Base-by-base conservation (phyloP, 2,888 invertebrate species). In the Lamellibrachia satsuma region DNA sequence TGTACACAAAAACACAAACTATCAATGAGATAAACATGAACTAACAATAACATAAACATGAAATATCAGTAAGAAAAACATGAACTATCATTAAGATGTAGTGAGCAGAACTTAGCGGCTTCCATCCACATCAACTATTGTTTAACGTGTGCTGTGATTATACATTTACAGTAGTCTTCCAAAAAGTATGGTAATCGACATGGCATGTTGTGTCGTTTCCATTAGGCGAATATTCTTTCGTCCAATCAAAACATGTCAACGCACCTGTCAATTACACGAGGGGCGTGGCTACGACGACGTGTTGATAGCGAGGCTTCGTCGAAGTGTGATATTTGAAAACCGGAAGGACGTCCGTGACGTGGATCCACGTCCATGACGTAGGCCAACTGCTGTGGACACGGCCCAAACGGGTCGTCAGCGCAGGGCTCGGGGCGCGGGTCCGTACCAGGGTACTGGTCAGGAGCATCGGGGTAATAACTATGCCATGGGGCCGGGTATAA, bases 211-310 rank as follows among this genome's bases (percentile, higher is more conserved):
- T 55, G 55, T 9, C 55, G 55, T 55, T 55, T 55, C 9, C 55
- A 55, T 55, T 55, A 55, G 8, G 9, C 3, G 55, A 55, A 55
- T 55, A 55, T 55, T 9, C 39, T 55, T 55, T 55, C 9, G 22
- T 22, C 22, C 75, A n/a, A 75, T 75, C 75, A 22, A 22, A 75
- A 75, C 22, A 75, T n/a, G 22, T 22, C n/a, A 75, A 75, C 75
- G n/a, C 75, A 75, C 75, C 75, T 75, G 75, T 75, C 75, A 75
- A 22, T 75, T n/a, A 75, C 15, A 75, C 75, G 75, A 75, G 75
- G 75, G 75, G 75, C 75, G 75, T 75, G 75, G 75, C 22, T 75
- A 75, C 22, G 75, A 75, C 75, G 15, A 15, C 6, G 75, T 15
- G 75, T 22, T 75, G 75, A n/a, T 15, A 15, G 75, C 75, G 75